Evolutionary conservation across 2,797 vertebrate species (phyloP), one percentile per base, ranked within the genome.

Genomic region (Nasua narica): DNA sequence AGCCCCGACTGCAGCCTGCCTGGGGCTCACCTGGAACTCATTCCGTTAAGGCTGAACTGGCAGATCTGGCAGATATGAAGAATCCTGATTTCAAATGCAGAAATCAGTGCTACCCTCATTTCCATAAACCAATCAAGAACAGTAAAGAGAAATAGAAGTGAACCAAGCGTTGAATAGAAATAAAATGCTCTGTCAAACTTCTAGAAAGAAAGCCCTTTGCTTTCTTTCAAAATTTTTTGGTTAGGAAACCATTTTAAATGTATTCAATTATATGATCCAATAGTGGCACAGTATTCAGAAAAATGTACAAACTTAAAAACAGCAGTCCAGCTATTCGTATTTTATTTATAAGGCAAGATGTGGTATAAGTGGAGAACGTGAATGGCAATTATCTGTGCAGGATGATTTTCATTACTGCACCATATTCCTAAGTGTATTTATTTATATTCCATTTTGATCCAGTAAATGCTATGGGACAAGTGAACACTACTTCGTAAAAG

Each of bases 261-360:
- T 77, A 90, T 70, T 91, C 40, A 86, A 29, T 72, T 89, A 54
- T 29, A 87, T 65, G 52, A 94, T 21, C 48, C 43, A 90, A 60
- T 15, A 77, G 74, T 72, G 35, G 95, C 50, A 48, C 2, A 13
- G 14, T 85, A 96, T 94, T 98, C 91, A 97, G 86, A 97, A 96
- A 98, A 97, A 98, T 97, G 93, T 87, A 98, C 95, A 83, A 98
- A 95, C 69, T 82, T 76, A 86, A 95, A 97, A 81, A 96, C 94
- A 93, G 48, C 65, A 83, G 90, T 96, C 52, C 5, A 91, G 69
- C 62, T 78, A 91, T 70, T 2, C 3, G 72, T 96, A 94, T 93
- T 96, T 97, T 97, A 93, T 95, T 92, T 96, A 97, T 95, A 87
- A 97, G 72, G 74, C 9, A 94, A 93, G 92, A 94, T 60, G 58